Percentiles rank a stretch among this genome's conserved stretches.
phyloP scores from a whole-genome alignment of 2,113 vertebrate species.

The Nipponia nippon region DNA sequence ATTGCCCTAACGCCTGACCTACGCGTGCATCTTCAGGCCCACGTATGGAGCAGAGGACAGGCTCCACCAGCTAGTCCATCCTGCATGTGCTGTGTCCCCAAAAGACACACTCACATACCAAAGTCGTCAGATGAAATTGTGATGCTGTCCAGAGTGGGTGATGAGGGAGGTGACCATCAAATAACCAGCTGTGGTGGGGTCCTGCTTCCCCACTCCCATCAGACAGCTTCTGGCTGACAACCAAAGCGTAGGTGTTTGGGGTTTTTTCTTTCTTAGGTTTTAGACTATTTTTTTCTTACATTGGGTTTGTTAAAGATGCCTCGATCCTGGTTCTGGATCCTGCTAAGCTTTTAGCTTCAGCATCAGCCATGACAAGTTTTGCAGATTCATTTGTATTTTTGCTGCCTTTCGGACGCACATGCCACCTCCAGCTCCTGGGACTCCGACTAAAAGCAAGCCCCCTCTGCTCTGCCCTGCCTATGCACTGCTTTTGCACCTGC shows the following conservation, averaged over 20 bases:
- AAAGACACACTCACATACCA: neutral
- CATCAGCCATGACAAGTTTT: neutral
- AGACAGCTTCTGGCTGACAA: neutral
- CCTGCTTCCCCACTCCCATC: neutral
- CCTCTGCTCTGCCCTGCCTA: neutral
- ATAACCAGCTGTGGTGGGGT: neutral
- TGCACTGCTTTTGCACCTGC: neutral
- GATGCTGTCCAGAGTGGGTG: accelerated
- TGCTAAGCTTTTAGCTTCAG: neutral
- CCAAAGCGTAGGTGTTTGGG: neutral
- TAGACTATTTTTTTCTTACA: neutral
- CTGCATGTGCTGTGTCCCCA: neutral
- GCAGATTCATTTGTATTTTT: neutral
- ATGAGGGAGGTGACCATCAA: neutral
- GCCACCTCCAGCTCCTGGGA: neutral
- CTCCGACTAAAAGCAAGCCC: neutral
- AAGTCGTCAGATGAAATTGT: neutral
- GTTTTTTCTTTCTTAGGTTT: neutral
- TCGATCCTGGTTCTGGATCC: neutral
- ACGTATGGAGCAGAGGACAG: neutral
- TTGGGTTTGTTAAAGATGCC: neutral
- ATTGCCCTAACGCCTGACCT: neutral
- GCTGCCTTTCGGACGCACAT: neutral
- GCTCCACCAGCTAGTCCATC: neutral
- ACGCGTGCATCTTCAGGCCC: neutral